Evolutionary conservation across 2,113 vertebrate genomes (phyloP).

Genomic region (Falcunculus frontatus): DNA sequence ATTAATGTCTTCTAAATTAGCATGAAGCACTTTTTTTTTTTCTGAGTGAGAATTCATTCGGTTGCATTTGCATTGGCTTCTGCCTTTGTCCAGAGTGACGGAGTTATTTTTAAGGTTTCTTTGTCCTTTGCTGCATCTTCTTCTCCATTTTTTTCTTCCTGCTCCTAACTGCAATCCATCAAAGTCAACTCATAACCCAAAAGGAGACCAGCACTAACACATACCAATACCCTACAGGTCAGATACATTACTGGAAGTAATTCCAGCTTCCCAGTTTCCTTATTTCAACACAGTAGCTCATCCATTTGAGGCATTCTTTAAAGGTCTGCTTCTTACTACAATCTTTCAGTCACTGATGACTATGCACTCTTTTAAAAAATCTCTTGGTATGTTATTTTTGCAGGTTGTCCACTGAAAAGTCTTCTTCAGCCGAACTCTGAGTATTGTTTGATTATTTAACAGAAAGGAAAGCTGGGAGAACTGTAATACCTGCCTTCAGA

Average conservation of each 20-base stretch:
- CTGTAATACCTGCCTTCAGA: not conserved
- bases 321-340: not conserved
- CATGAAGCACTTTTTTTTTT: not conserved
- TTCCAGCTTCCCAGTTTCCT: not conserved
- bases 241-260: not conserved
- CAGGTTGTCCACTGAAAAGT: not conserved
- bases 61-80: not conserved
- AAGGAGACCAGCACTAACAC: not conserved
- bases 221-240: not conserved
- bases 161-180: not conserved
- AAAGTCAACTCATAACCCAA: not conserved
- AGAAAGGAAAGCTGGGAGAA: not conserved
- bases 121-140: not conserved
- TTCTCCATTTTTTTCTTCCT: not conserved
- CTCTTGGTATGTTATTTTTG: not conserved
- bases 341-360: not conserved
- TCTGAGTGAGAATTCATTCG: not conserved
- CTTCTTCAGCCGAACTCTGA: not conserved
- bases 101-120: not conserved
- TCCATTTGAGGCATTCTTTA: not conserved
- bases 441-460: not conserved
- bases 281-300: not conserved
- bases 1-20: not conserved
- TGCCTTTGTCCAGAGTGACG: not conserved
- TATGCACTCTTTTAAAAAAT: not conserved